A percentile compares a stretch with the other conserved stretches of the same genome.
Conservation (phyloP, 2,888 invertebrate genomes). For the Nomada fucata region DNA sequence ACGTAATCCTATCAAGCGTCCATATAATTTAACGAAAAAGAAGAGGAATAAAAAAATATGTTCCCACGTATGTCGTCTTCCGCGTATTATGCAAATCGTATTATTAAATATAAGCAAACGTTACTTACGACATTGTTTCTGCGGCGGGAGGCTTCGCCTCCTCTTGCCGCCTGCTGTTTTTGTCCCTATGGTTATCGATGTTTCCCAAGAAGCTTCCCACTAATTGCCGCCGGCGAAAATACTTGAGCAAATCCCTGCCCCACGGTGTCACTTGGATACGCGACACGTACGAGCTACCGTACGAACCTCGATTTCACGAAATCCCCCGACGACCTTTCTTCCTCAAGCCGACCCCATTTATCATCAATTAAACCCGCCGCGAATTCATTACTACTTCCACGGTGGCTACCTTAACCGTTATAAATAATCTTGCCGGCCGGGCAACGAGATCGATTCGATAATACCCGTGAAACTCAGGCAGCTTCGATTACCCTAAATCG, state of each 20-base stretch:
- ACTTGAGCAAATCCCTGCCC: conserved; percentile 24
- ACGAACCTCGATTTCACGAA: conserved; percentile 20
- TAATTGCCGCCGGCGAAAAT: conserved; percentile 28
- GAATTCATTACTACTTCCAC: too few relatives aligned
- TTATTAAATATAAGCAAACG: neutral
- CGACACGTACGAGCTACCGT: neutral
- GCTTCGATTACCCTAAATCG: conserved; percentile 1
- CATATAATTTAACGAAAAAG: too few relatives aligned
- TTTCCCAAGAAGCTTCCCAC: conserved; percentile 47
- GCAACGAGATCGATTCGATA: neutral
- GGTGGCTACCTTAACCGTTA: neutral
- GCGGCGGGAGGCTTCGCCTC: conserved; percentile 83
- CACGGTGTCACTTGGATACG: conserved; percentile 10
- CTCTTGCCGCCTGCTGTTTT: conserved; percentile 81
- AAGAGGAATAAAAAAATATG: too few relatives aligned
- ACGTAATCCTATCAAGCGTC: too few relatives aligned
- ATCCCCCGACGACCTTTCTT: neutral
- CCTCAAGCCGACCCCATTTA: neutral
- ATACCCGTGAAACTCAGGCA: neutral
- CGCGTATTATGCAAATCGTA: too few relatives aligned
- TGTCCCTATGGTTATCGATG: conserved; percentile 80
- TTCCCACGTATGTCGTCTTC: too few relatives aligned
- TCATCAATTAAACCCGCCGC: neutral
- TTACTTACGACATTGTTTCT: conserved; percentile 81
- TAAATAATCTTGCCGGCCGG: neutral